phyloP scores from a whole-genome alignment of 2,888 invertebrate genomes.

The Xiphydria camelus region DNA sequence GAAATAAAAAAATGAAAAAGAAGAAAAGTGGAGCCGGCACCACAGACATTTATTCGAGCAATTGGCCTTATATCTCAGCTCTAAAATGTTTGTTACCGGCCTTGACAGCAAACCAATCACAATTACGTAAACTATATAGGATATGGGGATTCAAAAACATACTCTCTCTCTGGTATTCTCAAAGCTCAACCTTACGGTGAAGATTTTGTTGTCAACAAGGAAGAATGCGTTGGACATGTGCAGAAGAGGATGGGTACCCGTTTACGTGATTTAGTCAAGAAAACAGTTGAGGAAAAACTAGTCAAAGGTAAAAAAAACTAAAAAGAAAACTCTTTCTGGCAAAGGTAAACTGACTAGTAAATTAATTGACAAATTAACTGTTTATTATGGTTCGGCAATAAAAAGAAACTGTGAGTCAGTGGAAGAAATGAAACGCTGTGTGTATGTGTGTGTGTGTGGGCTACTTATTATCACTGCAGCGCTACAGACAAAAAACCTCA shows the following conservation, averaged over 20 bases:
- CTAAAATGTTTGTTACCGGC: too few species aligned
- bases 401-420: conserved; percentile 2
- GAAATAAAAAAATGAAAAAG: too few species aligned
- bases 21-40: too few species aligned
- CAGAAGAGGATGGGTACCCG: conserved; percentile 8
- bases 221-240: conserved; percentile 11
- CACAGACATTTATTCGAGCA: too few species aligned
- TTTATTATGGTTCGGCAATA: conserved; percentile 1
- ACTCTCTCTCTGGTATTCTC: conserved; percentile 13
- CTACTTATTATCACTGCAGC: conserved; percentile 17
- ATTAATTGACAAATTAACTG: too few species aligned
- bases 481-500: conserved; percentile 14
- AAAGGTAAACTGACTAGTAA: background rate
- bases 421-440: background rate
- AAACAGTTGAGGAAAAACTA: background rate
- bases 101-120: too few species aligned
- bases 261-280: conserved; percentile 1
- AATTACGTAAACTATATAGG: conserved; percentile 16
- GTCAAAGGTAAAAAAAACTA: background rate
- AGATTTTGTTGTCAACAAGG: conserved; percentile 1
- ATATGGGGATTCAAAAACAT: conserved; percentile 17
- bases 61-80: too few species aligned
- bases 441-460: conserved; percentile 6
- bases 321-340: background rate
- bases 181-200: conserved; percentile 19